Conservation (phyloP, 2,888 invertebrate genomes). For the Heliothis peltigera region DNA sequence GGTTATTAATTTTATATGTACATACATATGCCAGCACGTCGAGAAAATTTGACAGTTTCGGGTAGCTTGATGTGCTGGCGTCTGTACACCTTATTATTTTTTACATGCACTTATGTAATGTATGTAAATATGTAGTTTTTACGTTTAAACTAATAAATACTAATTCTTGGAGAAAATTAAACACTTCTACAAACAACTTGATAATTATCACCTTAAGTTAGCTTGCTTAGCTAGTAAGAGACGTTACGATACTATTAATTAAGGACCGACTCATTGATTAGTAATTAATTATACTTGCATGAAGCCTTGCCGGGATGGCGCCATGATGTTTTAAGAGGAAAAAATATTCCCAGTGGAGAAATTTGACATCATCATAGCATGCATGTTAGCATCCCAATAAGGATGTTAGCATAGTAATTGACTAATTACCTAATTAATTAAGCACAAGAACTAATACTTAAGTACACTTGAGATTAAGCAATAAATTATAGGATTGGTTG, state of each 20-base stretch:
- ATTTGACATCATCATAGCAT: conserved; percentile 33
- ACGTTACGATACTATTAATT: neutral
- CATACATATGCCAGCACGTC: too few relatives aligned
- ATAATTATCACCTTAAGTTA: conserved; percentile 5
- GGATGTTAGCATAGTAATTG: conserved; percentile 28
- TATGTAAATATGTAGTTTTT: too few relatives aligned
- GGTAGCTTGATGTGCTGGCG: too few relatives aligned
- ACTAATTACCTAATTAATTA: conserved; percentile 44
- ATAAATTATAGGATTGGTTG: too few relatives aligned
- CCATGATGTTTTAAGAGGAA: conserved; percentile 31
- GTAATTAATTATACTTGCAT: conserved; percentile 52
- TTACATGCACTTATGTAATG: too few relatives aligned
- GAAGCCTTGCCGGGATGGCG: conserved; percentile 51
- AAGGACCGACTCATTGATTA: conserved; percentile 13
- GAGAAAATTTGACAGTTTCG: too few relatives aligned
- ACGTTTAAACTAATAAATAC: too few relatives aligned
- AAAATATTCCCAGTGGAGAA: conserved; percentile 45
- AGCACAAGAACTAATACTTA: neutral
- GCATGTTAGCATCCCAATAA: conserved; percentile 34
- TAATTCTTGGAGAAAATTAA: too few relatives aligned
- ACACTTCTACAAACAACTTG: neutral
- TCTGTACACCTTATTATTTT: too few relatives aligned
- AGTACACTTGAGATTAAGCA: neutral
- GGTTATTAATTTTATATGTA: too few relatives aligned
- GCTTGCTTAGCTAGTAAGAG: conserved; percentile 30